These are phyloP conservation scores for Anas acuta DNA, from an alignment of 2,797 vertebrate genomes.

Conservation along the genomic window DNA sequence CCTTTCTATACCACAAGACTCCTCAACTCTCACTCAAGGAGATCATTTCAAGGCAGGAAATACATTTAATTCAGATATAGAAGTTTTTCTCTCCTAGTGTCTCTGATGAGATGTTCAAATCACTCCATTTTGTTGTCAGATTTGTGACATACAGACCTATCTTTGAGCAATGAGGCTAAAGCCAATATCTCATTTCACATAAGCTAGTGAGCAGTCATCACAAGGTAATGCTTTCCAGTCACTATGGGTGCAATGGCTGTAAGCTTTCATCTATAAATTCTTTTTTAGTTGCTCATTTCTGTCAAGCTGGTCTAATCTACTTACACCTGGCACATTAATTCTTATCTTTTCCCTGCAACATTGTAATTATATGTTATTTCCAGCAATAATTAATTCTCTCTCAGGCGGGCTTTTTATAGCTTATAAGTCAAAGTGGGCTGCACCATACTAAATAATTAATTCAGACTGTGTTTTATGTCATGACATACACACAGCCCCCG, in stretches of 20 bases:
- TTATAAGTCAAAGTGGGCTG: conserved; percentile 76
- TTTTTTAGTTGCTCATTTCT: conserved; percentile 72
- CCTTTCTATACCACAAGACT: not conserved
- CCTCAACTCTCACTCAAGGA: not conserved
- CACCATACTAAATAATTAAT: conserved; percentile 76
- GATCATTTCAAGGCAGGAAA: conserved; percentile 6
- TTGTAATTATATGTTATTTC: conserved; percentile 79
- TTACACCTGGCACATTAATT: conserved; percentile 79
- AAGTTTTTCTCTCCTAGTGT: not conserved
- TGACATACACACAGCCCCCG: conserved; percentile 54
- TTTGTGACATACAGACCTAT: conserved; percentile 53
- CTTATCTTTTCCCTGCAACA: conserved; percentile 77
- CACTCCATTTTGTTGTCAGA: conserved; percentile 62
- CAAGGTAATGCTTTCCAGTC: conserved; percentile 56
- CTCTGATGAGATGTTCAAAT: conserved; percentile 40
- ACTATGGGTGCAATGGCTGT: conserved; percentile 57
- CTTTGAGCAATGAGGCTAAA: conserved; percentile 56
- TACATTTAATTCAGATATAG: conserved; percentile 6
- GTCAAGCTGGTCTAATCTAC: conserved; percentile 77
- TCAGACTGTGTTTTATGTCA: conserved; percentile 71
- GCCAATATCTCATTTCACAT: conserved; percentile 69
- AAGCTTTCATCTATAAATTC: conserved; percentile 74
- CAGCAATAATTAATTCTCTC: conserved; percentile 77
- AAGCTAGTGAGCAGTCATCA: conserved; percentile 58
- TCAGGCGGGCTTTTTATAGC: conserved; percentile 73